These are phyloP conservation scores for Nixonia krombeini DNA, from an alignment of 1,140 invertebrate genomes.

Conservation along the genomic window DNA sequence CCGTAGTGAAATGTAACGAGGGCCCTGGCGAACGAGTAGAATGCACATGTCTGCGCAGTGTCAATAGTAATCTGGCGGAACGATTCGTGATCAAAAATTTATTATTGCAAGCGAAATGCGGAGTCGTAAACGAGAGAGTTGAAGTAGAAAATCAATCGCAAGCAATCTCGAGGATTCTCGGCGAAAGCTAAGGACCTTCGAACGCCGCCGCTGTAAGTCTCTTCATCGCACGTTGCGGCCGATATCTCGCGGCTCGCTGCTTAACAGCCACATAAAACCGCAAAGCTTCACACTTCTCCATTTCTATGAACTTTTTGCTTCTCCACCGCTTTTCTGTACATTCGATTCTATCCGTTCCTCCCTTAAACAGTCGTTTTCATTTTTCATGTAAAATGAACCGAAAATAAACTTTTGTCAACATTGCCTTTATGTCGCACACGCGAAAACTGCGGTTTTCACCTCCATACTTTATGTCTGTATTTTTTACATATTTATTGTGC, in stretches of 20 bases:
- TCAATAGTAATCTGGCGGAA: conserved; percentile 5
- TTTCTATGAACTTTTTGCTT: no score
- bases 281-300: conserved; percentile 1
- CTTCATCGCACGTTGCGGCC: conserved; percentile 13
- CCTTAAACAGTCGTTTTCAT: no score
- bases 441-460: no score
- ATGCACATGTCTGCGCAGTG: no score
- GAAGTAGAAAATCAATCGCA: conserved; percentile 17
- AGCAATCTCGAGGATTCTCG: conserved; percentile 21
- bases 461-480: no score
- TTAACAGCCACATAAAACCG: conserved; percentile 42
- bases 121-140: conserved; percentile 12
- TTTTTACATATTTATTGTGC: no score
- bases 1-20: background rate
- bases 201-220: conserved; percentile 6
- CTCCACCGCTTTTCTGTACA: no score
- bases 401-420: no score
- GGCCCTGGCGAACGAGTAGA: background rate
- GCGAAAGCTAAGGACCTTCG: conserved; percentile 15
- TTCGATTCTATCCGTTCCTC: no score
- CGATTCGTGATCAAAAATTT: conserved; percentile 22
- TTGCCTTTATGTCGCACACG: no score
- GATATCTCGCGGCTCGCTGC: conserved; percentile 41
- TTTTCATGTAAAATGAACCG: no score
- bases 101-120: background rate